Conservation (phyloP, 2,113 vertebrate genomes). For the Elephantulus edwardii region DNA sequence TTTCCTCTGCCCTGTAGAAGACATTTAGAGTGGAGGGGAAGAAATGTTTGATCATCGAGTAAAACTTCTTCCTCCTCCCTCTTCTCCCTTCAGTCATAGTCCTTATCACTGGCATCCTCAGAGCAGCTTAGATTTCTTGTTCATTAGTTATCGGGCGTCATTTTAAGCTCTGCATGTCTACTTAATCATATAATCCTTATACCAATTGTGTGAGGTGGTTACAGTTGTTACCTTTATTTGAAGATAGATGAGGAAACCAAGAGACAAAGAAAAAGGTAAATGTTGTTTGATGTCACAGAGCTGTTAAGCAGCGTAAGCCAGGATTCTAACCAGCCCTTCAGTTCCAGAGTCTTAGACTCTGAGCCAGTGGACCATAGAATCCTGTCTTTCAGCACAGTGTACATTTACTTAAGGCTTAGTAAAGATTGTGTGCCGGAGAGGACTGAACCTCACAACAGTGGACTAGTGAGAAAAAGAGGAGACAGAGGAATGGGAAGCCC, state of each 20-base stretch:
- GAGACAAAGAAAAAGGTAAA: neutral
- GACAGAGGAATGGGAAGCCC: neutral
- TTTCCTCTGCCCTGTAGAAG: neutral
- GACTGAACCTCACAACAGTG: neutral
- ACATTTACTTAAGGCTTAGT: fast-evolving
- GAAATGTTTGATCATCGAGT: neutral
- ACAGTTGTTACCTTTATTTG: neutral
- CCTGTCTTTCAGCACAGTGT: neutral
- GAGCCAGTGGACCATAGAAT: neutral
- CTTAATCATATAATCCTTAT: neutral
- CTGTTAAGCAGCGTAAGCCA: neutral
- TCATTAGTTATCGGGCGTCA: neutral
- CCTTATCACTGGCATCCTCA: neutral
- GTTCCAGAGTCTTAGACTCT: neutral
- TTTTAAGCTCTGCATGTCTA: neutral
- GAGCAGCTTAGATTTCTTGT: neutral
- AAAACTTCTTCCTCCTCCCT: neutral
- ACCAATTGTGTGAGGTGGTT: neutral
- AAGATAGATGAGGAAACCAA: neutral
- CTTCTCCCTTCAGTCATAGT: neutral
- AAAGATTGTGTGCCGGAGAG: neutral
- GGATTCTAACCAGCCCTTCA: neutral
- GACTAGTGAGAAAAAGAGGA: neutral
- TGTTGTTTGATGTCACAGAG: neutral
- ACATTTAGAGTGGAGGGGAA: neutral